Evolutionary conservation across 2,888 invertebrate species (phyloP).

Genomic region (Megaustenia siamemsis): DNA sequence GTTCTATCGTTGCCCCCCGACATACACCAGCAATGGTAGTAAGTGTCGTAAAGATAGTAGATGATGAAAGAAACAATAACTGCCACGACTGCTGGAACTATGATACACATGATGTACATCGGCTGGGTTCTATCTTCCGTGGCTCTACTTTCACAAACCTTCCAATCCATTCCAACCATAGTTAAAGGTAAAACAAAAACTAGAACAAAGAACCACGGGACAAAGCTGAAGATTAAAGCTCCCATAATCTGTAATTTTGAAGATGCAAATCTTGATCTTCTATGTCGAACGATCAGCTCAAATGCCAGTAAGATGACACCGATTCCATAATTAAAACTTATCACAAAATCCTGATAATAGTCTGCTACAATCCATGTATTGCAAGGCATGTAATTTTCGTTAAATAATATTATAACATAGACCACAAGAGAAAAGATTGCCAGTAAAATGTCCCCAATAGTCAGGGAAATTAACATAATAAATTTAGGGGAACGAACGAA

Average conservation of each 20-base stretch:
- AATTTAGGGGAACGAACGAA: not conserved
- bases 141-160: not conserved
- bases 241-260: not conserved
- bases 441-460: constrained; percentile 6
- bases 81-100: not conserved
- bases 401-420: not conserved
- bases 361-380: not conserved
- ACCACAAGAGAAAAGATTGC: constrained; percentile 15
- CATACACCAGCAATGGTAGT: too few species aligned
- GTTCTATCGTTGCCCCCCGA: too few species aligned
- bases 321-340: constrained; percentile 1
- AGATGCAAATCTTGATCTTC: too few species aligned
- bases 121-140: not conserved
- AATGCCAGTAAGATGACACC: not conserved
- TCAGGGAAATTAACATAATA: not conserved
- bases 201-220: not conserved
- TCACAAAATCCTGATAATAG: not conserved
- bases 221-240: not conserved
- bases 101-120: not conserved
- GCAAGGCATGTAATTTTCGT: not conserved
- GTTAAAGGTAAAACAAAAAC: not conserved
- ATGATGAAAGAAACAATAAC: not conserved
- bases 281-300: not conserved
- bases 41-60: too few species aligned
- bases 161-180: not conserved